These are phyloP conservation scores for Sturnus vulgaris DNA, from an alignment of 2,113 vertebrate species.

Conservation along the genomic window DNA sequence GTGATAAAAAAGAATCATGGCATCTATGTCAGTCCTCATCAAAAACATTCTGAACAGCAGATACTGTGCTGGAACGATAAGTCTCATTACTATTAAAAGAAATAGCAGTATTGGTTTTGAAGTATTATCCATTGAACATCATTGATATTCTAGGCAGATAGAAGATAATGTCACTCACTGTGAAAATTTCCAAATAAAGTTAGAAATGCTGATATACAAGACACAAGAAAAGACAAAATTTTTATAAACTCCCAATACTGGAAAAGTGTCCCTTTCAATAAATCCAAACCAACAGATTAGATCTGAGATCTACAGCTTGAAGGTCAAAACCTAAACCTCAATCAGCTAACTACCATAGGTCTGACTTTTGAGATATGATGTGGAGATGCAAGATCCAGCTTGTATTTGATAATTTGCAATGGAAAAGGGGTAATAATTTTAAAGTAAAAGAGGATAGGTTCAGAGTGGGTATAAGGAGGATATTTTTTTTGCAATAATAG, in stretches of 20 bases:
- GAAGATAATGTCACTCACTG: neutral
- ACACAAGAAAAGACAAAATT: neutral
- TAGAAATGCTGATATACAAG: neutral
- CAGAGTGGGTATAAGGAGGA: neutral
- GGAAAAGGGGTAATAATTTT: neutral
- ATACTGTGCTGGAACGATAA: neutral
- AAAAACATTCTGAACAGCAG: neutral
- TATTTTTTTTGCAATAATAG: neutral
- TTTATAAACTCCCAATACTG: neutral
- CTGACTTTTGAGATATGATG: rapidly evolving
- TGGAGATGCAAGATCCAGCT: neutral
- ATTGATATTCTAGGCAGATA: neutral
- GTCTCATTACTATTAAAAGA: neutral
- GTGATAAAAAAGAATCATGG: neutral
- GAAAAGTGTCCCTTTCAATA: neutral
- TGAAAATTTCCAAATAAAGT: neutral
- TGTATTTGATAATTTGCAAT: neutral
- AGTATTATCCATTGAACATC: neutral
- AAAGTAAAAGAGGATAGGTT: neutral
- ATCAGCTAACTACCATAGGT: too few relatives aligned
- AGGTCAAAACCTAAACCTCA: neutral
- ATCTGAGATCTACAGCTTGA: neutral
- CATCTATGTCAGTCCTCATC: neutral
- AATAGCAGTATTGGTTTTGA: neutral
- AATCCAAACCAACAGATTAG: neutral